Evolutionary conservation across 2,113 vertebrate species (phyloP).

Genomic region (Circaetus gallicus): DNA sequence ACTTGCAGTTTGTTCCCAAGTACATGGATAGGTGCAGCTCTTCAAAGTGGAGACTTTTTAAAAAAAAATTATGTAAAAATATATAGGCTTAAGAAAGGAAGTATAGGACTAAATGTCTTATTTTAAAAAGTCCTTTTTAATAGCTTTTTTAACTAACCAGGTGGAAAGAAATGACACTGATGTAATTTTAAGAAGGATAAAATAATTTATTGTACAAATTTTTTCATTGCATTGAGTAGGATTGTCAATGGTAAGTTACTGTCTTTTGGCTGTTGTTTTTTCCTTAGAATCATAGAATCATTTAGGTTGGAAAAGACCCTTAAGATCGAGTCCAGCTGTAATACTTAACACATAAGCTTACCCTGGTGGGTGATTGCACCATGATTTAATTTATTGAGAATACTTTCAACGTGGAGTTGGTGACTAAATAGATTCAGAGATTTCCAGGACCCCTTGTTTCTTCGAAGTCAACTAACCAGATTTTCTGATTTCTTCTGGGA

Average conservation of each 20-base stretch:
- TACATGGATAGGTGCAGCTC: not conserved
- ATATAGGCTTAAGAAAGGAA: not conserved
- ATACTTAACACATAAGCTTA: not conserved
- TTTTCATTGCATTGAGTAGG: not conserved
- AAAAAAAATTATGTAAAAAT: not conserved
- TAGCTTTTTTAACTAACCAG: not conserved
- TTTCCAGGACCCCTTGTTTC: not conserved
- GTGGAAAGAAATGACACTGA: not conserved
- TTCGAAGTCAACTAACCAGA: not conserved
- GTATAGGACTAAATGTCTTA: not conserved
- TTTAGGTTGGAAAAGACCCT: not conserved
- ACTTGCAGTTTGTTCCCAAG: not conserved
- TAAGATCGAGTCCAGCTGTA: not conserved
- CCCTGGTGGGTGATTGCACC: not conserved
- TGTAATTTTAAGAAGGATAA: not conserved
- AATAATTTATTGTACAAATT: not conserved
- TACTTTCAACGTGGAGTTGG: not conserved
- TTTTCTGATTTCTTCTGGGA: not conserved
- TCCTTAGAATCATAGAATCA: not conserved
- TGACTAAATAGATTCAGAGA: not conserved
- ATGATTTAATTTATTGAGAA: not conserved
- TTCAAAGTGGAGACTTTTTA: not conserved
- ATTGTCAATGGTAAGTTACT: not conserved
- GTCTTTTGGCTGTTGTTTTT: not conserved
- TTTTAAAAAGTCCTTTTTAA: not conserved